Evolutionary conservation across 2,113 vertebrate species (phyloP).

Genomic region (Notarius lentiginosus): DNA sequence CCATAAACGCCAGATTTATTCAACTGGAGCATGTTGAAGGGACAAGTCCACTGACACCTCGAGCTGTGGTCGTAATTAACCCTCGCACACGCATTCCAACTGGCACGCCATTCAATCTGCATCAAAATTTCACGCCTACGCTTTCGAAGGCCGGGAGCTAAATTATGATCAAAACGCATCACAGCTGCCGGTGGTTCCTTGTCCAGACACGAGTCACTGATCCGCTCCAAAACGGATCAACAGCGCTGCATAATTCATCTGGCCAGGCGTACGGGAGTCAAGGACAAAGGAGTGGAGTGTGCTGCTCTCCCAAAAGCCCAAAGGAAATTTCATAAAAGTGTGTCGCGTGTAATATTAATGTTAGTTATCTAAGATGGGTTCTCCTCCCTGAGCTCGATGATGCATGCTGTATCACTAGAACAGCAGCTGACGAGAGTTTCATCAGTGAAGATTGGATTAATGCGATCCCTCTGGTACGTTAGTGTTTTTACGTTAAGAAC

Average conservation of each 20-base stretch:
- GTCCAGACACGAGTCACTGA: background rate
- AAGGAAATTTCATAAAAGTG: background rate
- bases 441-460: background rate
- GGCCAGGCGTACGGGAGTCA: background rate
- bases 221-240: slow-evolving; percentile 2
- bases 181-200: background rate
- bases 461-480: background rate
- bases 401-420: background rate
- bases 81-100: background rate
- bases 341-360: background rate
- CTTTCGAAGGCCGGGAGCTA: background rate
- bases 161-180: slow-evolving; percentile 17
- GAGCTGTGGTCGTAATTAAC: background rate
- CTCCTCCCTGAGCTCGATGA: background rate
- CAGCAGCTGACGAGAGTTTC: background rate
- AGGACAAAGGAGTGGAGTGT: background rate
- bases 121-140: slow-evolving; percentile 4
- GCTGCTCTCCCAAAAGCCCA: background rate
- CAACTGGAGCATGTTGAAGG: background rate
- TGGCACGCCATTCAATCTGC: background rate
- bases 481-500: background rate
- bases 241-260: background rate
- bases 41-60: background rate
- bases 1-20: background rate
- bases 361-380: background rate